A percentile compares a stretch with the other conserved stretches of the same genome.
Conservation (phyloP, 1,140 invertebrate species). For the Drosophila fuyamai region DNA sequence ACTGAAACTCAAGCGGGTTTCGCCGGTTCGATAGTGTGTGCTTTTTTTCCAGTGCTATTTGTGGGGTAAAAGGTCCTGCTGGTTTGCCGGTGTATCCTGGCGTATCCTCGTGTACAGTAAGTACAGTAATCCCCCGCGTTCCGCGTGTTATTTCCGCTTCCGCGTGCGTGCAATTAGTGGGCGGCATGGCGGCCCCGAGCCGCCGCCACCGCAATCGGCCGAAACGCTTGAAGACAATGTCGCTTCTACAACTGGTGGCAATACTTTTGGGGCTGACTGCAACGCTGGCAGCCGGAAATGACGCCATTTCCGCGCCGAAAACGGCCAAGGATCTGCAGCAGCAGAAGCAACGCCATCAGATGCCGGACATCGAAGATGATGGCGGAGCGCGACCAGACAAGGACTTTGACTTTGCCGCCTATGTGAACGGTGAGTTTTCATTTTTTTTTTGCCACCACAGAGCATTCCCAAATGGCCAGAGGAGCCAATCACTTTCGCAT, state of each 20-base stretch:
- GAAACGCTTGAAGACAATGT: conserved; percentile 30
- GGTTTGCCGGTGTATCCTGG: too few species aligned
- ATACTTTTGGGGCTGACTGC: conserved; percentile 11
- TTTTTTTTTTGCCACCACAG: not conserved
- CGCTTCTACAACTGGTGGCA: conserved; percentile 5
- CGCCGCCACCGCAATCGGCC: conserved; percentile 14
- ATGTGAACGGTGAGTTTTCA: conserved; percentile 57
- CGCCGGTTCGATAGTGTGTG: conserved; percentile 9
- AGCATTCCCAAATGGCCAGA: not conserved
- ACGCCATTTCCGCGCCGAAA: conserved; percentile 59
- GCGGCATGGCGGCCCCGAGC: conserved; percentile 25
- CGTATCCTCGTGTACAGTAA: not conserved
- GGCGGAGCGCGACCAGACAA: conserved; percentile 10
- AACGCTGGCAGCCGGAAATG: conserved; percentile 55
- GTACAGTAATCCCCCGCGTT: conserved; percentile 16
- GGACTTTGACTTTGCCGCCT: conserved; percentile 60
- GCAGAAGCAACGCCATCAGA: conserved; percentile 7
- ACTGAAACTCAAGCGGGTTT: not conserved
- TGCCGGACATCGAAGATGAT: conserved; percentile 32
- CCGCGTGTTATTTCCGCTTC: conserved; percentile 36
- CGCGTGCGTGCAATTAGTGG: conserved; percentile 33
- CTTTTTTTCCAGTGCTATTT: conserved; percentile 15
- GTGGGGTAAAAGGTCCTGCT: not conserved
- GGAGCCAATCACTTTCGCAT: conserved; percentile 9
- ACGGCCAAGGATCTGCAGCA: conserved; percentile 7